Percentiles rank a stretch among this genome's conserved stretches.
Conservation (phyloP, 2,888 invertebrate species). For the Itoplectis maculator region DNA sequence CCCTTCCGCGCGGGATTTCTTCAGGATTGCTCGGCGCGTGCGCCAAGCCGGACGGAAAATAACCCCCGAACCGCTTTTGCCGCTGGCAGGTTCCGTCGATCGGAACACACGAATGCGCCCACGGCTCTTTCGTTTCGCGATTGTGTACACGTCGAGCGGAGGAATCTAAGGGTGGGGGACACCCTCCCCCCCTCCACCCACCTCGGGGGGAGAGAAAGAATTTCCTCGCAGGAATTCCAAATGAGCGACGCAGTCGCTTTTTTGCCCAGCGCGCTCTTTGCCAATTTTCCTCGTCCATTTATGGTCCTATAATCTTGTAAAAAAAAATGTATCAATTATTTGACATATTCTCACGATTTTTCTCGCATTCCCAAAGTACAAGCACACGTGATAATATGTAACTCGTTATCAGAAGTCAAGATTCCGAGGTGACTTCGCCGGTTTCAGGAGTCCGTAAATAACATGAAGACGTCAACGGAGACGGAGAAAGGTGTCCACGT, state of each 20-base stretch:
- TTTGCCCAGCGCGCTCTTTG: not conserved
- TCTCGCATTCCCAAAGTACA: not conserved
- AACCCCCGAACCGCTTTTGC: constrained; percentile 82
- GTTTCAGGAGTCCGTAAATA: not conserved
- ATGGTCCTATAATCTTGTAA: not conserved
- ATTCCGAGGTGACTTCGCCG: not conserved
- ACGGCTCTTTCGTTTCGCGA: constrained; percentile 60
- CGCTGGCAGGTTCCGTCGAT: constrained; percentile 81
- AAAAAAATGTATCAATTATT: not conserved
- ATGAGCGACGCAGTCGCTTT: constrained; percentile 1
- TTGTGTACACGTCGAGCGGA: constrained; percentile 46
- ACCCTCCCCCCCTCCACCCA: no score
- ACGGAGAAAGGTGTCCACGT: not conserved
- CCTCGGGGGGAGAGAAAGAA: constrained; percentile 11
- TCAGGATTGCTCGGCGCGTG: constrained; percentile 79
- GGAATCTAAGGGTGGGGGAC: constrained; percentile 33
- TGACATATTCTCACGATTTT: not conserved
- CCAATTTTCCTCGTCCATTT: not conserved
- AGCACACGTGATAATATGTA: not conserved
- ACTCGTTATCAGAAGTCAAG: not conserved
- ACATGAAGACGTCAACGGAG: constrained; percentile 5
- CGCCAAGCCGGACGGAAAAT: constrained; percentile 84
- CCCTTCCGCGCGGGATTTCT: constrained; percentile 66
- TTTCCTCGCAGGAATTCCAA: constrained; percentile 19
- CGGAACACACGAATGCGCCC: constrained; percentile 71